A percentile compares a stretch with the other conserved stretches of the same genome.
Conservation (phyloP, 2,888 invertebrate genomes). For the Tuta absoluta region DNA sequence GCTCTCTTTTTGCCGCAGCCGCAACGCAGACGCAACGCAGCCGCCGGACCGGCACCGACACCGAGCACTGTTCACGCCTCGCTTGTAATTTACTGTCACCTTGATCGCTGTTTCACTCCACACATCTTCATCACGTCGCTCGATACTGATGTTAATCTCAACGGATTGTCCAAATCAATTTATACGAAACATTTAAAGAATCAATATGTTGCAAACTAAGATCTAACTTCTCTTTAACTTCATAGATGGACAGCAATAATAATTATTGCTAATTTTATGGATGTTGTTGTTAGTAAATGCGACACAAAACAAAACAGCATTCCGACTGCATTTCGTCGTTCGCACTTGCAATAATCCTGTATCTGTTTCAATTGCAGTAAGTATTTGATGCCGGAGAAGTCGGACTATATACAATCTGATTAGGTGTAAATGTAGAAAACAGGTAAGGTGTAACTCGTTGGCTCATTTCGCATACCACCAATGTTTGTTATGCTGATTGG, state of each 20-base stretch:
- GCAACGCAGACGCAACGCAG: constrained; percentile 27
- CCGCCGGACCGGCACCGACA: neutral
- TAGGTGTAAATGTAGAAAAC: constrained; percentile 35
- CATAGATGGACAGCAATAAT: constrained; percentile 12
- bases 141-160: constrained; percentile 43
- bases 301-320: constrained; percentile 41
- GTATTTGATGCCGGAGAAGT: constrained; percentile 32
- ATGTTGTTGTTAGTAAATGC: constrained; percentile 16
- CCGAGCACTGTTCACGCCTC: constrained; percentile 34
- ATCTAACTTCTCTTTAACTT: constrained; percentile 16
- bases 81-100: constrained; percentile 56
- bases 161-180: constrained; percentile 45
- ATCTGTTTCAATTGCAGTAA: constrained; percentile 33
- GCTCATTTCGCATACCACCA: constrained; percentile 50
- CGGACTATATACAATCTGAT: constrained; percentile 38
- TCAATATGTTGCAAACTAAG: neutral
- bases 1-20: constrained; percentile 54
- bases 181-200: constrained; percentile 35
- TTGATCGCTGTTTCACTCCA: constrained; percentile 46
- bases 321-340: constrained; percentile 29
- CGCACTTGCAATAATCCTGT: constrained; percentile 33
- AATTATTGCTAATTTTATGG: constrained; percentile 24
- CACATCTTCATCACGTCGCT: constrained; percentile 52
- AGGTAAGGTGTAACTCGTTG: constrained; percentile 47
- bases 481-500: constrained; percentile 61